A percentile compares a stretch with the other conserved stretches of the same genome.
phyloP scores from a whole-genome alignment of 2,797 vertebrate genomes.

The Epinephelus awoara region DNA sequence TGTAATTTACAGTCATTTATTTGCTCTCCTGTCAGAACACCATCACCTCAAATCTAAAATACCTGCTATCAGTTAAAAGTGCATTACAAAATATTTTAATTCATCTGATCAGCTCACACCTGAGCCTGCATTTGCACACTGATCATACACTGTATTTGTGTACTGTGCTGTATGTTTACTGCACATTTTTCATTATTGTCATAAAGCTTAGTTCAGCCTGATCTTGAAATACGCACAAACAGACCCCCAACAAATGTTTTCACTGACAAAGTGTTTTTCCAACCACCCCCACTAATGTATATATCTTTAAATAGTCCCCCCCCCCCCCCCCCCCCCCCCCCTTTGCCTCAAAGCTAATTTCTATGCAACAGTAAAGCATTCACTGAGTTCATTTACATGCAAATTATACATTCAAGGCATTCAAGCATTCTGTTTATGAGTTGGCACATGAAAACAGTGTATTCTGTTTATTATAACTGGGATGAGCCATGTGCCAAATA shows the following conservation, averaged over 20 bases:
- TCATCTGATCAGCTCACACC: not conserved
- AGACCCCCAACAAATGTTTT: not conserved
- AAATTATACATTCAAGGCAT: slow-evolving; percentile 6
- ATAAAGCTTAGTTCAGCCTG: not conserved
- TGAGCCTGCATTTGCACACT: not conserved
- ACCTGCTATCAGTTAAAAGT: no score
- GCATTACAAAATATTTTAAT: not conserved
- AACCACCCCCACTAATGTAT: not conserved
- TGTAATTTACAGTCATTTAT: slow-evolving; percentile 18
- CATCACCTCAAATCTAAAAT: not conserved
- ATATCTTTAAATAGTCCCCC: not conserved
- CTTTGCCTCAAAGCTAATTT: not conserved
- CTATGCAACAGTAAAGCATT: not conserved
- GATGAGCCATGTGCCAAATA: not conserved
- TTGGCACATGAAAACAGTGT: not conserved
- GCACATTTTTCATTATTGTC: not conserved
- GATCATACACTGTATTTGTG: not conserved
- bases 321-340: not conserved
- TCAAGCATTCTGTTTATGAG: slow-evolving; percentile 13
- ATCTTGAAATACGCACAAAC: not conserved
- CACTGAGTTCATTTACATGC: slow-evolving; percentile 5
- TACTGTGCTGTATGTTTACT: not conserved
- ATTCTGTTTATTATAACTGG: slow-evolving; percentile 16
- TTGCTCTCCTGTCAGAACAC: not conserved
- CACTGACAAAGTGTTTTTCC: not conserved